Conservation (phyloP, 2,888 invertebrate genomes). For the Meloe dianella region DNA sequence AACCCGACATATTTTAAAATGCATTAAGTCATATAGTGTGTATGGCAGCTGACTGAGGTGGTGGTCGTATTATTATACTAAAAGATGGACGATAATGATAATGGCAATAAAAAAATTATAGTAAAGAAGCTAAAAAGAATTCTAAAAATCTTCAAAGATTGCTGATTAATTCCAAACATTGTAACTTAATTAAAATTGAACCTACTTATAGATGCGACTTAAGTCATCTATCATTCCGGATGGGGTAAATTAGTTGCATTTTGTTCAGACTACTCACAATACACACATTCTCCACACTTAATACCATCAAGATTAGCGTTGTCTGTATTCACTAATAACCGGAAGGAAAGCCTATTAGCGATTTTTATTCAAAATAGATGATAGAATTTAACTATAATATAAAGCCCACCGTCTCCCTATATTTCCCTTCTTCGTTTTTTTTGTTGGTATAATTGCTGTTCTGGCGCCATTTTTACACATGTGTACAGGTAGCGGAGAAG, state of each 20-base stretch:
- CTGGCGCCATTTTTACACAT: slow-evolving; percentile 46
- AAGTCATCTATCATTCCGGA: slow-evolving; percentile 2
- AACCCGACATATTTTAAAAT: slow-evolving; percentile 46
- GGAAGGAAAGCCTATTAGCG: slow-evolving; percentile 38
- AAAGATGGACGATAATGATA: slow-evolving; percentile 26
- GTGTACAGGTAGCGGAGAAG: slow-evolving; percentile 43
- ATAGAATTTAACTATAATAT: too few species aligned
- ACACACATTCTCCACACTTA: slow-evolving; percentile 35
- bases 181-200: not conserved
- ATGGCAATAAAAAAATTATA: slow-evolving; percentile 17
- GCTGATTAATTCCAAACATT: not conserved
- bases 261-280: slow-evolving; percentile 21
- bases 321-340: slow-evolving; percentile 21
- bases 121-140: too few species aligned
- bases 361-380: slow-evolving; percentile 30
- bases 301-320: slow-evolving; percentile 42
- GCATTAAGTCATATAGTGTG: slow-evolving; percentile 44
- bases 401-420: too few species aligned
- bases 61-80: slow-evolving; percentile 27
- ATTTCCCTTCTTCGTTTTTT: too few species aligned
- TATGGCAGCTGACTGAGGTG: slow-evolving; percentile 38
- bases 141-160: not conserved
- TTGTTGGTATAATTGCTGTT: slow-evolving; percentile 11
- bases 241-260: slow-evolving; percentile 15
- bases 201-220: not conserved